phyloP scores from a whole-genome alignment of 2,888 invertebrate species.

The Apodemia duryi region DNA sequence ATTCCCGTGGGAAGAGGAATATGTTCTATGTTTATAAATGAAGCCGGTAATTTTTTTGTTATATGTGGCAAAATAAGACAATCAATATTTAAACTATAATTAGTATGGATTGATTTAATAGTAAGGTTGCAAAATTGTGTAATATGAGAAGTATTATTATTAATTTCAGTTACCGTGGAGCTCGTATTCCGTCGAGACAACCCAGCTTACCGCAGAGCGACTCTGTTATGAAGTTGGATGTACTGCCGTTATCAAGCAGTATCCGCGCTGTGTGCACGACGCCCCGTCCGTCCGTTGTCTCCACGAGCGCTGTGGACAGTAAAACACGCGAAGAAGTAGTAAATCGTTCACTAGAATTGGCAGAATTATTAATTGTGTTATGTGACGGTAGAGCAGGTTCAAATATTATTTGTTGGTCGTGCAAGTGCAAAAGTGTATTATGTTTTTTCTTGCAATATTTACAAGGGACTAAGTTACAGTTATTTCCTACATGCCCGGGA shows the following conservation, averaged over 20 bases:
- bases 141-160: not conserved
- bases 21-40: not conserved
- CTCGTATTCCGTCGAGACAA: not conserved
- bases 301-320: constrained; percentile 15
- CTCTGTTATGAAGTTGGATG: constrained; percentile 6
- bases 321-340: not conserved
- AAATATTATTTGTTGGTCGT: not conserved
- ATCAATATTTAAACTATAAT: not conserved
- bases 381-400: not conserved
- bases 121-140: not conserved
- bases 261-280: constrained; percentile 2
- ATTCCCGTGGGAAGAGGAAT: constrained; percentile 23
- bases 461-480: constrained; percentile 9
- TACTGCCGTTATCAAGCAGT: constrained; percentile 16
- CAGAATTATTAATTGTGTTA: not conserved
- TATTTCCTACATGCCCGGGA: constrained; percentile 1
- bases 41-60: constrained; percentile 20
- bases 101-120: constrained; percentile 4
- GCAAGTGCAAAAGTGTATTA: constrained; percentile 7
- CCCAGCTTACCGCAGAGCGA: constrained; percentile 7
- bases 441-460: constrained; percentile 12
- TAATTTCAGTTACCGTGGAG: constrained; percentile 9
- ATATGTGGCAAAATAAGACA: constrained; percentile 26
- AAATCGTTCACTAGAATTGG: not conserved
- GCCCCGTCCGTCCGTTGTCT: not conserved